These are phyloP conservation scores for Crotalus viridis DNA, from an alignment of 2,113 vertebrate species.

Conservation along the genomic window DNA sequence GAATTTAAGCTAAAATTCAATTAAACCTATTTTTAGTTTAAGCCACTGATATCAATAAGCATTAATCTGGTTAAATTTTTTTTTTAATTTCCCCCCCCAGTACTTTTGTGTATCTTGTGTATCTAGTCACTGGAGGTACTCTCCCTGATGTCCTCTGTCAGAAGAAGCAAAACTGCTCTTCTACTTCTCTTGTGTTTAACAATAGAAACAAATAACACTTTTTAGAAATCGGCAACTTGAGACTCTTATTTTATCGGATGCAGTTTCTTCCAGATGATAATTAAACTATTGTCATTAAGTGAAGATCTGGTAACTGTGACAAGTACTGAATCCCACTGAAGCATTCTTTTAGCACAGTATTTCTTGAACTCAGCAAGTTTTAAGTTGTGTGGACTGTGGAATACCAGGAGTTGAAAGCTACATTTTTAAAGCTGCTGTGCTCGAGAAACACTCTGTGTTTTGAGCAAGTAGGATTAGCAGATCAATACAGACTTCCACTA, in stretches of 20 bases:
- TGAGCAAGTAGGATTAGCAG: neutral
- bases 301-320: neutral
- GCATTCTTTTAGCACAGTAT: neutral
- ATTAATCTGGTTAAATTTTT: neutral
- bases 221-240: neutral
- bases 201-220: neutral
- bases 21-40: conserved; percentile 5
- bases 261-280: neutral
- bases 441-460: neutral
- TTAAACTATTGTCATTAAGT: neutral
- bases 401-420: neutral
- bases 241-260: neutral
- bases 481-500: neutral
- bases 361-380: neutral
- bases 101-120: neutral
- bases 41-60: neutral
- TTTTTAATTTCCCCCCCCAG: neutral
- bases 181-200: neutral
- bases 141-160: neutral
- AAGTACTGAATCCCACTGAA: neutral
- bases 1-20: neutral
- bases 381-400: neutral
- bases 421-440: neutral
- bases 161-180: neutral
- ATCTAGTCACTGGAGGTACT: neutral